Evolutionary conservation across 2,113 vertebrate genomes (phyloP), one percentile per base, ranked within the genome.

Genomic region (Myodes glareolus): DNA sequence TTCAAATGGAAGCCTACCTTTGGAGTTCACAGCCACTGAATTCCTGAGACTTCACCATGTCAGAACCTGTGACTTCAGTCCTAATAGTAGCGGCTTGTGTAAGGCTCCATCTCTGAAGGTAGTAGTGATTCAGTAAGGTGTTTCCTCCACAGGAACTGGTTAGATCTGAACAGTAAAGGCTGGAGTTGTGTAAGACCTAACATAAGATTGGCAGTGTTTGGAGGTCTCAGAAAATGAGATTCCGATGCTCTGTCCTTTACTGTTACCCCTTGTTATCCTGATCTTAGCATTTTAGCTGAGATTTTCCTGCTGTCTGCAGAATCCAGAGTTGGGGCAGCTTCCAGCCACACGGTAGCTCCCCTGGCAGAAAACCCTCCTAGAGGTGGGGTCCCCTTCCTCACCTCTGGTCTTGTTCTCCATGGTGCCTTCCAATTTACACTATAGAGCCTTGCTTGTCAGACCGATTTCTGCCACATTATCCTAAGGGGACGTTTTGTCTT

Each of bases 341-440:
- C 50, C 1, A 42, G 7, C 9, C 42, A 33, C 5, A 0, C 17
- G 27, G 23, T 29, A 23, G 21, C 4, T 23, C 47, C 39, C 1
- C 61, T 17, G 13, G 27, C 25, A 29, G 25, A 17, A 23, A 67
- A 42, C 31, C 25, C 45, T 21, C 29, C 50, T 27, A 11, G 63
- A 76, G 39, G 31, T 36, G 3, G 0, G 29, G 2, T 31, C 67
- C 45, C 13, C 76, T 67, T 86, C 33, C 23, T 61, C 13, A 31
- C 33, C 55, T 65, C 8, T 7, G 16, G 23, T 31, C 36, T 88
- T 45, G 14, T 36, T 50, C 0, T 91, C 45, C 58, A 3, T n/a
- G 58, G 23, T 70, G 68, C 36, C 88, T 73, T 36, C 50, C 29
- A 12, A 1, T 14, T 45, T 50, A 21, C 21, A 72, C 50, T 31